Base-by-base conservation (phyloP, 2,113 vertebrate species). In the Australoheros scitulus region DNA sequence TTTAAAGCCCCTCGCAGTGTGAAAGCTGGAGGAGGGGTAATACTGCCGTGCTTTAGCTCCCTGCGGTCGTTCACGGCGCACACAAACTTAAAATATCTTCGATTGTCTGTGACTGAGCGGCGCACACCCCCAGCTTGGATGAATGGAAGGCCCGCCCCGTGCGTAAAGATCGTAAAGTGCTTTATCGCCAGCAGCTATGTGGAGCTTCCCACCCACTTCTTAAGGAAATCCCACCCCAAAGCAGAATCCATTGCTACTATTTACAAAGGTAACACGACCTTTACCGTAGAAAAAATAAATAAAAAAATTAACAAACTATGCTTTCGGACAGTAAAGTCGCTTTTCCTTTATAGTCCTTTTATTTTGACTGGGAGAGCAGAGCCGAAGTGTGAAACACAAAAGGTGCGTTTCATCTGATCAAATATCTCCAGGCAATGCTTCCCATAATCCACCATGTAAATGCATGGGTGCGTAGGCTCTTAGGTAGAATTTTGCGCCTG, bases 21-120 rank as follows among this genome's bases (percentile, higher is more conserved):
- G 83, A 76, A 93, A 86, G 92, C 86, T 82, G 82, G 91, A 95
- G 93, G 93, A 93, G 94, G 92, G 92, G 92, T 85, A 87, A 64
- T 84, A 79, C 56, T 82, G 90, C 87, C 58, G 68, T 65, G 91
- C 47, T 87, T 93, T 88, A 89, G 93, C 93, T 95, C 91, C 92
- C 87, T 91, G 26, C 17, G 91, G 91, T 93, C 93, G 89, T 86
- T 88, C 26, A 26, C 17, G 11, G 95, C 91, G 91, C 94, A 92
- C 89, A 91, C 93, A 93, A 93, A 94, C 93, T 38, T 95, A 94
- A 92, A 95, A 94, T 94, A 94, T 94, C 93, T 92, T 60, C 92
- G 91, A 93, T 93, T 94, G 91, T 94, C 85, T 89, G 78, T 90
- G 86, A 81, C 88, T 86, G 83, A 87, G 76, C 85, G 90, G 84